These are phyloP conservation scores for Hyalella azteca DNA, from an alignment of 2,888 invertebrate genomes.

Conservation along the genomic window DNA sequence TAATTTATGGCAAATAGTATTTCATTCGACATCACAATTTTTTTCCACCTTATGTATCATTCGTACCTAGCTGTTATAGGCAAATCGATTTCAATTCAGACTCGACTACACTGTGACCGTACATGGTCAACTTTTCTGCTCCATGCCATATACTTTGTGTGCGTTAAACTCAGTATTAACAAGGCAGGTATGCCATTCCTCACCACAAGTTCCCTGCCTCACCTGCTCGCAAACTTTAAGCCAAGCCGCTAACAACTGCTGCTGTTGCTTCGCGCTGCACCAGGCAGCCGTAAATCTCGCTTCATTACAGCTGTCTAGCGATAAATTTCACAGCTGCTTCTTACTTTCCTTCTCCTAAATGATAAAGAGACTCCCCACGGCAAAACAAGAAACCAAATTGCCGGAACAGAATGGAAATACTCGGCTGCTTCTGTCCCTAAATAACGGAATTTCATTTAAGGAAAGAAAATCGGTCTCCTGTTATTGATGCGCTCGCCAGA, in stretches of 20 bases:
- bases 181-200: too few relatives aligned
- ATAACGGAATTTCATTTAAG: not conserved
- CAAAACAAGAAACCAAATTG: slow-evolving; percentile 26
- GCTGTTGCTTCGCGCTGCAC: too few relatives aligned
- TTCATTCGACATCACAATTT: too few relatives aligned
- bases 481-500: not conserved
- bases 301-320: slow-evolving; percentile 32
- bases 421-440: not conserved
- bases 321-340: slow-evolving; percentile 11
- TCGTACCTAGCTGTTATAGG: too few relatives aligned
- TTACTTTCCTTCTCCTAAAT: slow-evolving; percentile 16
- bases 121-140: too few relatives aligned
- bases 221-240: not conserved
- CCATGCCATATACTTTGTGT: too few relatives aligned
- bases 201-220: not conserved
- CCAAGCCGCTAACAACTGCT: too few relatives aligned
- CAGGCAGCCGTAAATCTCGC: slow-evolving; percentile 11
- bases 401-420: not conserved
- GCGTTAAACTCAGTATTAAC: too few relatives aligned
- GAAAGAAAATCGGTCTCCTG: not conserved
- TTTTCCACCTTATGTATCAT: too few relatives aligned
- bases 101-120: too few relatives aligned
- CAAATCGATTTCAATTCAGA: too few relatives aligned
- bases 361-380: slow-evolving; percentile 26
- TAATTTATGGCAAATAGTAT: too few relatives aligned